Conservation (phyloP, 2,888 invertebrate species). For the Alviniconcha strummeri region DNA sequence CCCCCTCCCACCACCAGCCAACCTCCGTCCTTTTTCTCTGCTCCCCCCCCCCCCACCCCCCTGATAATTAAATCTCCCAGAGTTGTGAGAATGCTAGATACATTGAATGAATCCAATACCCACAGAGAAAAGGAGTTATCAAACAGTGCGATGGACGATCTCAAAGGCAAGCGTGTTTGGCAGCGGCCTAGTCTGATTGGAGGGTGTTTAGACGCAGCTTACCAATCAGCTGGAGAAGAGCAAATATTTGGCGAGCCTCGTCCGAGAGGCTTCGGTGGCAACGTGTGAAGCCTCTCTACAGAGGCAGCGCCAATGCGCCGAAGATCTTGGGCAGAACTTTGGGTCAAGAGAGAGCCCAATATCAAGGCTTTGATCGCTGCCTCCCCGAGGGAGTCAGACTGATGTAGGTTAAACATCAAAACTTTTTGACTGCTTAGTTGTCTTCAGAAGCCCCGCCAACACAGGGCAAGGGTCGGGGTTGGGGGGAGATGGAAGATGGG, state of each 20-base stretch:
- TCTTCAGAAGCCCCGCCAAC: slow-evolving; percentile 23
- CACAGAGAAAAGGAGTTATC: not conserved
- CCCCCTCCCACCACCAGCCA: no score
- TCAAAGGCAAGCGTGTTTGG: slow-evolving; percentile 30
- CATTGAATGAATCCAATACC: no score
- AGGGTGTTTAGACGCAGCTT: slow-evolving; percentile 23
- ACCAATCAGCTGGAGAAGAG: slow-evolving; percentile 17
- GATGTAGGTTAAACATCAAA: slow-evolving; percentile 25
- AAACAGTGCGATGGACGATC: slow-evolving; percentile 9
- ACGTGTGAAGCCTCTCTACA: no score
- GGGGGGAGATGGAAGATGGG: no score
- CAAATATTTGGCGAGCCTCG: slow-evolving; percentile 30
- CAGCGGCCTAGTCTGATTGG: slow-evolving; percentile 13
- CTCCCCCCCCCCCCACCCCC: no score
- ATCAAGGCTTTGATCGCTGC: slow-evolving; percentile 23
- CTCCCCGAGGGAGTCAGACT: not conserved
- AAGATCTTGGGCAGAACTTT: no score
- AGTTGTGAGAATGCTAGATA: no score
- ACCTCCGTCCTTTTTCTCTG: no score
- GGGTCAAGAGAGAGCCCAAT: not conserved
- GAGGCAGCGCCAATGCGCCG: no score
- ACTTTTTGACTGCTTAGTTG: slow-evolving; percentile 13
- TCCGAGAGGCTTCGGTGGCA: not conserved
- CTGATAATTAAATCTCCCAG: no score
- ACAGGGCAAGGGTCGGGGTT: not conserved